These are phyloP conservation scores for Chloropsis cyanopogon DNA, from an alignment of 2,113 vertebrate genomes.

Conservation along the genomic window DNA sequence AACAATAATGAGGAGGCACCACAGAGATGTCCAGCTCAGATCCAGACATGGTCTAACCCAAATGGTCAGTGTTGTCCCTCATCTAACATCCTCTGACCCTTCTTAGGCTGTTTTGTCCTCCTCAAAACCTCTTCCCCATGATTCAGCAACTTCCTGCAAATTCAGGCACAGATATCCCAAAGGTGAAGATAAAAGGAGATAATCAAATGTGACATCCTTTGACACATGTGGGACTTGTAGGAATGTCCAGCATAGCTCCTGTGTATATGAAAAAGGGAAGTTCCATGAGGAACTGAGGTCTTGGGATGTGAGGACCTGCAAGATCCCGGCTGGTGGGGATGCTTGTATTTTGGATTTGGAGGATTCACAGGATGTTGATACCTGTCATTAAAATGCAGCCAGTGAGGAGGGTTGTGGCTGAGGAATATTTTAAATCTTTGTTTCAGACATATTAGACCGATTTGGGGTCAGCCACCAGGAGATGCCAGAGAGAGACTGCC, in stretches of 20 bases:
- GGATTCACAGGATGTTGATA: not conserved
- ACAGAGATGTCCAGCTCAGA: not conserved
- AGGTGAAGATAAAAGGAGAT: not conserved
- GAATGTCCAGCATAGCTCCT: not conserved
- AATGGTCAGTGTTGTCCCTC: not conserved
- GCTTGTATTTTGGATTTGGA: not conserved
- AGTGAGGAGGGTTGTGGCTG: not conserved
- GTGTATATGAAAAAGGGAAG: not conserved
- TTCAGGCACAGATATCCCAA: not conserved
- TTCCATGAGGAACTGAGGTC: not conserved
- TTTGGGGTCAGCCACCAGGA: not conserved
- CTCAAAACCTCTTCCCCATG: not conserved
- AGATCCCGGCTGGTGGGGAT: not conserved
- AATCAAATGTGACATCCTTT: not conserved
- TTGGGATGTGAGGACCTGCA: not conserved
- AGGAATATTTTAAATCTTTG: not conserved
- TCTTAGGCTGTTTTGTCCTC: not conserved
- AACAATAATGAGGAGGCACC: not conserved
- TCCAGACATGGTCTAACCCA: not conserved
- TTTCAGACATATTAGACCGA: not conserved
- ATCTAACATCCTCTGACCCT: not conserved
- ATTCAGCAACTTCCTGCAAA: not conserved
- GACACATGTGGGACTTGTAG: not conserved
- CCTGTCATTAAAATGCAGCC: fast-evolving
- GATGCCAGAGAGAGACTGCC: not conserved